phyloP scores from a whole-genome alignment of 2,113 vertebrate species.

The Callipepla squamata region DNA sequence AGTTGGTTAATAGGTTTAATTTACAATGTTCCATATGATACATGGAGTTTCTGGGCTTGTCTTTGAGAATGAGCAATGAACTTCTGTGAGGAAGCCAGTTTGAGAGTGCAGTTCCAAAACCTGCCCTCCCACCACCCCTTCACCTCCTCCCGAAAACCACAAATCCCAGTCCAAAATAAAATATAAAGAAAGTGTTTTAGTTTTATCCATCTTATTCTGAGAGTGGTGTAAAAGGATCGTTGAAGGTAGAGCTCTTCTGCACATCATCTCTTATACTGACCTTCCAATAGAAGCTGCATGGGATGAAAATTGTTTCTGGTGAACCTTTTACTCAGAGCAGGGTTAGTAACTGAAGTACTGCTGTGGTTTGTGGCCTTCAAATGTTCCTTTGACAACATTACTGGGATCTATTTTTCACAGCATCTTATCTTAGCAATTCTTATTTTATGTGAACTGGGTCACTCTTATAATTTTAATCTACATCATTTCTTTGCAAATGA shows the following conservation, averaged over 20 bases:
- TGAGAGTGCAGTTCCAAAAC: not conserved
- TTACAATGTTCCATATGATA: not conserved
- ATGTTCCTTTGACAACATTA: not conserved
- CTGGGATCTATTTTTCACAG: not conserved
- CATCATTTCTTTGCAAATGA: constrained; percentile 5
- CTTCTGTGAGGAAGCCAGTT: not conserved
- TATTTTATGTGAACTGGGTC: not conserved
- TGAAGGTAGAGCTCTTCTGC: not conserved
- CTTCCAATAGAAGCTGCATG: not conserved
- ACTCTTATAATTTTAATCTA: not conserved
- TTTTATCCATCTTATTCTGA: not conserved
- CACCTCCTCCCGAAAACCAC: not conserved
- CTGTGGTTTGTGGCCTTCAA: not conserved
- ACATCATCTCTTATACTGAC: not conserved
- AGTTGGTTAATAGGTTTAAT: not conserved
- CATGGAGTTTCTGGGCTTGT: not conserved
- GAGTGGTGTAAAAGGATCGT: not conserved
- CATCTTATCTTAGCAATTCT: not conserved
- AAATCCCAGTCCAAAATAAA: not conserved
- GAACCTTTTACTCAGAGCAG: not conserved
- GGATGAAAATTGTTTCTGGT: constrained; percentile 7
- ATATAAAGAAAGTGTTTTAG: not conserved
- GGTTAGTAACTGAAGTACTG: not conserved
- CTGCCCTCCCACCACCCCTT: too few relatives aligned
- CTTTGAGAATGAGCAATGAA: not conserved